A percentile compares a stretch with the other conserved stretches of the same genome.
Conservation (phyloP, 2,113 vertebrate genomes). For the Sminthopsis crassicaudata region DNA sequence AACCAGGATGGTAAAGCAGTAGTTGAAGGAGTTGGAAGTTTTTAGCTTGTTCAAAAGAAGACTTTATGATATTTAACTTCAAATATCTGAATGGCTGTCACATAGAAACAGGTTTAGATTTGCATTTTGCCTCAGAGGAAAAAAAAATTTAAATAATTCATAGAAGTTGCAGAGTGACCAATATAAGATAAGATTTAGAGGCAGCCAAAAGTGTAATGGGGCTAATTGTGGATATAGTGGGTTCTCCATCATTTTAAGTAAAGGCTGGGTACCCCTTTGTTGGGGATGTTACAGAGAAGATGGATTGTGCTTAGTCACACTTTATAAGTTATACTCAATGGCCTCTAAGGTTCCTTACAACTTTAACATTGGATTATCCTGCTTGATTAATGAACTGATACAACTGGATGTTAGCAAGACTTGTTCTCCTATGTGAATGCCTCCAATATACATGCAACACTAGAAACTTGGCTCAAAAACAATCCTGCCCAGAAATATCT, state of each 20-base stretch:
- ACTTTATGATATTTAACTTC: not conserved
- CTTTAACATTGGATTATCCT: not conserved
- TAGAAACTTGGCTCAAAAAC: not conserved
- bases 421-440: constrained; percentile 13
- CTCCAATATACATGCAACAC: constrained; percentile 33
- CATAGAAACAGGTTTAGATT: not conserved
- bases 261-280: not conserved
- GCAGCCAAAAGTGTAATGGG: not conserved
- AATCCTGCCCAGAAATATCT: not conserved
- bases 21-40: not conserved
- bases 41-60: not conserved
- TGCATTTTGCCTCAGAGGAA: not conserved
- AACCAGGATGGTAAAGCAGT: not conserved
- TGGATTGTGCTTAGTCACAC: not conserved
- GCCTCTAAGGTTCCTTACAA: not conserved
- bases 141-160: not conserved
- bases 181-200: not conserved
- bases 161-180: not conserved
- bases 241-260: not conserved
- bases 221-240: not conserved
- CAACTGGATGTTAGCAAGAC: not conserved
- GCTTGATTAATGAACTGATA: not conserved
- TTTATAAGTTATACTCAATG: not conserved
- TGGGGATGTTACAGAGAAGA: not conserved
- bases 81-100: not conserved